A percentile compares a stretch with the other conserved stretches of the same genome.
Evolutionary conservation across 2,888 invertebrate genomes (phyloP).

Genomic region (Achlya flavicornis): DNA sequence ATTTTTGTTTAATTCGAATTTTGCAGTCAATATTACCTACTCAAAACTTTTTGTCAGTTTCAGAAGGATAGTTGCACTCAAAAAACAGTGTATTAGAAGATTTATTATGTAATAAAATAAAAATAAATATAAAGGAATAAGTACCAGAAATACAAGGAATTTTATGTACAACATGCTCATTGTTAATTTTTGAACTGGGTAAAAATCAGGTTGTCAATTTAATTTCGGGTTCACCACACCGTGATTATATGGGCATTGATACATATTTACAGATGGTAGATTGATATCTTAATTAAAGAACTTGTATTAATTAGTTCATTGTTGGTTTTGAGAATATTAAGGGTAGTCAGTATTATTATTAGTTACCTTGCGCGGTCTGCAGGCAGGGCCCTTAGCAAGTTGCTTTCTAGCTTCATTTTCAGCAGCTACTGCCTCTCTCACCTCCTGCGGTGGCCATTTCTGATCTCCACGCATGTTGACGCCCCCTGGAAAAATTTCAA

Average conservation of each 20-base stretch:
- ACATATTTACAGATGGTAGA: too few species aligned
- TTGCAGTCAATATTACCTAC: background rate
- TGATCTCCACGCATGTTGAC: constrained; percentile 93
- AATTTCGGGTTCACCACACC: too few species aligned
- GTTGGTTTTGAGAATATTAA: constrained; percentile 23
- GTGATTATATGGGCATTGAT: too few species aligned
- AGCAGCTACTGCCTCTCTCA: constrained; percentile 88
- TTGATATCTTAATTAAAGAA: background rate
- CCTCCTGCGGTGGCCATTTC: constrained; percentile 93
- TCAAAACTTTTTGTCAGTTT: background rate
- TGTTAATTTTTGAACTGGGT: constrained; percentile 25
- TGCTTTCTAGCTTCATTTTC: constrained; percentile 89
- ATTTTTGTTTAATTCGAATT: background rate
- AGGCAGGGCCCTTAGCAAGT: constrained; percentile 89
- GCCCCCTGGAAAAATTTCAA: constrained; percentile 81
- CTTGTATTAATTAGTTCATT: constrained; percentile 5
- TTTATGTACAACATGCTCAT: constrained; percentile 47
- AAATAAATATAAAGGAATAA: background rate
- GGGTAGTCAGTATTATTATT: constrained; percentile 36
- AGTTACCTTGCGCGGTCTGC: constrained; percentile 87
- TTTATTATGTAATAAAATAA: background rate
- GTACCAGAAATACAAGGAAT: constrained; percentile 7
- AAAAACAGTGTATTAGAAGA: background rate
- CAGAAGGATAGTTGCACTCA: background rate
- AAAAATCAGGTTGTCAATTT: background rate